A percentile compares a stretch with the other conserved stretches of the same genome.
Evolutionary conservation across 37 sponge, comb jelly and placozoan species (phyloP).

Genomic region (Cladorhizidae sp.): DNA sequence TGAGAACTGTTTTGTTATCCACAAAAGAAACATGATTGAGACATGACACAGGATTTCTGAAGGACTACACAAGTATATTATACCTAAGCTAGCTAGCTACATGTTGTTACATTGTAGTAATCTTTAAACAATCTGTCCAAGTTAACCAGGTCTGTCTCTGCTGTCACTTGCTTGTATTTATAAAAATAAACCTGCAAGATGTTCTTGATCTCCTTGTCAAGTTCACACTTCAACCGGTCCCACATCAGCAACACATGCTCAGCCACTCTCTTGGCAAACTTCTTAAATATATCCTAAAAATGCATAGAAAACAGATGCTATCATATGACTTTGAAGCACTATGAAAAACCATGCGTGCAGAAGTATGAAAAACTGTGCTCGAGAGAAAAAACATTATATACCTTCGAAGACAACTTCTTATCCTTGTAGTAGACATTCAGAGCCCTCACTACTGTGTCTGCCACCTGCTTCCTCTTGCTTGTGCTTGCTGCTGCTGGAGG

Average conservation of each 20-base stretch:
- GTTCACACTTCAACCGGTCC: background rate
- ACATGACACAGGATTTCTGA: no score
- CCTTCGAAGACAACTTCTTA: slow-evolving; percentile 69
- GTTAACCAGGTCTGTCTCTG: slow-evolving; percentile 30
- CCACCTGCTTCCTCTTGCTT: slow-evolving; percentile 22
- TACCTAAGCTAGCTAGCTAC: background rate
- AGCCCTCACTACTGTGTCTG: slow-evolving; percentile 65
- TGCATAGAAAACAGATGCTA: no score
- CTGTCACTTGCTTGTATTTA: slow-evolving; percentile 8
- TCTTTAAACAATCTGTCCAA: slow-evolving; percentile 22
- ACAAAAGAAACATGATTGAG: background rate
- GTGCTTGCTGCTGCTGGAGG: background rate
- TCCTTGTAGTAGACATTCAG: slow-evolving; percentile 63
- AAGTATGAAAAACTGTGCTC: no score
- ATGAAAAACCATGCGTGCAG: no score
- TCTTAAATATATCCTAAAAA: slow-evolving; percentile 74
- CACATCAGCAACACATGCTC: slow-evolving; percentile 8
- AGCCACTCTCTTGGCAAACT: slow-evolving; percentile 69
- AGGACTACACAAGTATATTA: background rate
- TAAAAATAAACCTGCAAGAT: slow-evolving; percentile 26
- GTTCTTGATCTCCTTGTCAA: background rate
- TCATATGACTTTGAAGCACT: no score
- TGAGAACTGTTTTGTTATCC: background rate
- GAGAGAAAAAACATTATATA: background rate
- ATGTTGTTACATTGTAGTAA: background rate